phyloP scores from a whole-genome alignment of 1,140 invertebrate species.

The Drosophila kohkoa region DNA sequence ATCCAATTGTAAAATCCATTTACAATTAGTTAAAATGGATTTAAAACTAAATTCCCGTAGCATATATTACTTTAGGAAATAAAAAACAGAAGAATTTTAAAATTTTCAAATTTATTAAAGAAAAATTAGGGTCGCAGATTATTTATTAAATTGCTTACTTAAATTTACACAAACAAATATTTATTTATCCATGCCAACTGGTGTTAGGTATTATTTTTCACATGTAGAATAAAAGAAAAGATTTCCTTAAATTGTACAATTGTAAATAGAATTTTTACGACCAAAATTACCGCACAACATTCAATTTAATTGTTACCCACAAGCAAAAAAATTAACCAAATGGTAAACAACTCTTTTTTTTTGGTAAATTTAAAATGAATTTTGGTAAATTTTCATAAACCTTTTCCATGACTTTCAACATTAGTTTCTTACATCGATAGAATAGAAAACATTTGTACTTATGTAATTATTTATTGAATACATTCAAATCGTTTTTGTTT shows the following conservation, averaged over 20 bases:
- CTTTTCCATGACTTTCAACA: neutral
- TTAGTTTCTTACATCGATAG: neutral
- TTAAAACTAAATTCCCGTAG: too few species aligned
- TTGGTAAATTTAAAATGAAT: too few species aligned
- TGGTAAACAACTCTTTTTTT: too few species aligned
- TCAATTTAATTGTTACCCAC: neutral
- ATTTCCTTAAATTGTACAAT: too few species aligned
- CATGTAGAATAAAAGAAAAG: neutral
- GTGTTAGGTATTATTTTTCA: neutral
- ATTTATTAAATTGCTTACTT: neutral
- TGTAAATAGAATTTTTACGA: neutral
- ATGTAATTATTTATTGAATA: conserved; percentile 14
- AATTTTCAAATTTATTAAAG: too few species aligned
- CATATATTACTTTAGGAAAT: too few species aligned
- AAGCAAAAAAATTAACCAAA: neutral
- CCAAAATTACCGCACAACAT: neutral
- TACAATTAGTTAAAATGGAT: too few species aligned
- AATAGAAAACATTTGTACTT: neutral
- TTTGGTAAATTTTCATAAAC: too few species aligned
- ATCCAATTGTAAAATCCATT: too few species aligned
- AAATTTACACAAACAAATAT: neutral
- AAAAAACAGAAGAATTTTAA: too few species aligned
- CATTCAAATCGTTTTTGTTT: conserved; percentile 2
- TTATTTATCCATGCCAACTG: neutral
- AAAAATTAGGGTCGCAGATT: neutral